Base-by-base conservation (phyloP, 1,140 invertebrate species). In the Anoplophora glabripennis region DNA sequence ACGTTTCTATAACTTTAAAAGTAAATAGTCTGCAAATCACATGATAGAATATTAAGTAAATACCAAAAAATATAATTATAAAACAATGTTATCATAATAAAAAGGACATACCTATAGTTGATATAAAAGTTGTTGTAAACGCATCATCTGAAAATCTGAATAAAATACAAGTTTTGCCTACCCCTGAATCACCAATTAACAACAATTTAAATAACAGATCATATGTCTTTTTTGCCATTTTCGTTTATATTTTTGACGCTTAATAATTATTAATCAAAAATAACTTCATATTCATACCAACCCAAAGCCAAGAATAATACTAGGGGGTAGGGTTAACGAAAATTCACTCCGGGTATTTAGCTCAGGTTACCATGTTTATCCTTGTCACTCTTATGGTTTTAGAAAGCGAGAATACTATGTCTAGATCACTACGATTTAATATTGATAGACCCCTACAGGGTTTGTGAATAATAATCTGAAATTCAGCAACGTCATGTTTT, bases 141-240 rank as follows among this genome's bases (percentile, higher is more conserved):
- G 94, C 94, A 84, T 98, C 95, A 78, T 98, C 96, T 49, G 93
- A 96, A 82, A 98, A 99, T 79, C 96, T 86, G 77, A 98, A 98
- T 58, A 99, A 81, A 74, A 99, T 94, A 82, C 96, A 98, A 48
- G 96, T 98, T 83, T 99, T 99, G 68, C 96, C 96, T 60, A 99
- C 96, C 63, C 96, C 96, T 60, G 93, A 96, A 82, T 99, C 96
- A 57, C 96, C 96, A 80, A 99, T 98, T 68, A 99, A 80, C 66
- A 99, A 80, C 74, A 99, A 85, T 85, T 99, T 99, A 80, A 99
- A 99, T 72, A 99, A 84, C 76, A 96, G 88, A 85, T 99, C 96
- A 82, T 99, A 99, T 63, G 95, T 96, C 82, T 94, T 94, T 83
- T 92, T 92, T 79, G 89, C 89, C 89, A 92, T 92, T 86, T 81